Evolutionary conservation across 2,113 vertebrate species (phyloP).

Genomic region (Spilogale gracilis): DNA sequence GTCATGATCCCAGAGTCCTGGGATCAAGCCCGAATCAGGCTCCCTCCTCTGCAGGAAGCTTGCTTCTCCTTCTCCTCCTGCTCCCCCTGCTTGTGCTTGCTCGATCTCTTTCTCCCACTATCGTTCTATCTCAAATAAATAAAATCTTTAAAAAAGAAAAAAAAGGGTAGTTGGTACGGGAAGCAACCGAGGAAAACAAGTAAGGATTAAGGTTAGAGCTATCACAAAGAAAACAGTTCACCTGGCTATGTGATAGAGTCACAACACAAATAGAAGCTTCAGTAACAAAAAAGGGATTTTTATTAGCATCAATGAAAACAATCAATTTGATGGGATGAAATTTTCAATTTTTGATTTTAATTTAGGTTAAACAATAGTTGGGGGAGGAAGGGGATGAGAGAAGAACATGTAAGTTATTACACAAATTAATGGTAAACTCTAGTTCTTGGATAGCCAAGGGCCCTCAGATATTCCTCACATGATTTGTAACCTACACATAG

Average conservation of each 20-base stretch:
- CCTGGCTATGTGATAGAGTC: neutral
- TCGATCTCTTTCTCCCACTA: too few relatives aligned
- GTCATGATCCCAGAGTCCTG: too few relatives aligned
- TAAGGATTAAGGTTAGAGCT: conserved; percentile 7
- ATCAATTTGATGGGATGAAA: conserved; percentile 24
- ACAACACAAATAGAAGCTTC: neutral
- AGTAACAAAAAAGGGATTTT: neutral
- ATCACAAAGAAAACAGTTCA: conserved; percentile 23
- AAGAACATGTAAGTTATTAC: neutral
- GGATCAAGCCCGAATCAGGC: too few relatives aligned
- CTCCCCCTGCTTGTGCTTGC: too few relatives aligned
- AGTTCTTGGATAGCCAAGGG: neutral
- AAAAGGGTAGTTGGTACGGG: neutral
- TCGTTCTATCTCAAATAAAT: too few relatives aligned
- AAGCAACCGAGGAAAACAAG: neutral
- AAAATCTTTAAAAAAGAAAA: too few relatives aligned
- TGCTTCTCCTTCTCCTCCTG: too few relatives aligned
- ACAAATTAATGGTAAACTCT: conserved; percentile 16
- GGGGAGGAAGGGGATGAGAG: neutral
- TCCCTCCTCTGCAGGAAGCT: too few relatives aligned
- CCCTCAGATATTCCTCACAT: neutral
- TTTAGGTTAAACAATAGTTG: neutral
- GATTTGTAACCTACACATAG: neutral
- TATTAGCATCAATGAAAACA: conserved; percentile 34
- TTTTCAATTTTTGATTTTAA: conserved; percentile 28